Evolutionary conservation across 1,140 invertebrate genomes (phyloP).

Genomic region (Heliconius congener): DNA sequence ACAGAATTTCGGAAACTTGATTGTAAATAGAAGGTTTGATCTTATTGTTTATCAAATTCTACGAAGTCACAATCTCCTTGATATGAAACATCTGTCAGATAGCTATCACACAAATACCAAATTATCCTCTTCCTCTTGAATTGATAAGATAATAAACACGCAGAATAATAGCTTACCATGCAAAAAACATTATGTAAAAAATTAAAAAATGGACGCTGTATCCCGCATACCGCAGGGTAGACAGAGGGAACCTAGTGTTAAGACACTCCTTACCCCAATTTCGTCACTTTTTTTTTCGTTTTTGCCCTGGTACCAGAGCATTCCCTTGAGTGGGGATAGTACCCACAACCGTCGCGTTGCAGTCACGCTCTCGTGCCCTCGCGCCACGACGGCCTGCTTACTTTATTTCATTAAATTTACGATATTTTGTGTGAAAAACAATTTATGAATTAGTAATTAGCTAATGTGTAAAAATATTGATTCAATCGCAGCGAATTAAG

Average conservation of each 20-base stretch:
- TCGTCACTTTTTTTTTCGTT: too few relatives aligned
- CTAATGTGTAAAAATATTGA: neutral
- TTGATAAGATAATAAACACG: slow-evolving; percentile 1
- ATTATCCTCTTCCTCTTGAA: slow-evolving; percentile 8
- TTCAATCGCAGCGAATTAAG: neutral
- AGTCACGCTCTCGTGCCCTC: too few relatives aligned
- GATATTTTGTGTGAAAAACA: neutral
- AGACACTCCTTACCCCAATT: too few relatives aligned
- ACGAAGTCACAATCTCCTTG: neutral
- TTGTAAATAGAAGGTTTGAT: neutral
- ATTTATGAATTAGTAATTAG: neutral
- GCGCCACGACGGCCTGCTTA: too few relatives aligned
- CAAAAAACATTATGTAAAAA: neutral
- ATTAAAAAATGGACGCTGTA: too few relatives aligned
- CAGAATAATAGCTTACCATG: neutral
- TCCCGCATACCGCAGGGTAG: too few relatives aligned
- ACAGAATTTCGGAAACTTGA: neutral
- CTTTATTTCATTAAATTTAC: too few relatives aligned
- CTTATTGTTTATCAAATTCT: neutral
- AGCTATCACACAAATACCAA: neutral
- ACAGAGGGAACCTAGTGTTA: too few relatives aligned
- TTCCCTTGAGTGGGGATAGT: too few relatives aligned
- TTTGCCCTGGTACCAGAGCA: too few relatives aligned
- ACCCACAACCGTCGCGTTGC: too few relatives aligned
- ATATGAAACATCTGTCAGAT: neutral